Conservation (phyloP, 2,888 invertebrate species). For the Cantharis lateralis region DNA sequence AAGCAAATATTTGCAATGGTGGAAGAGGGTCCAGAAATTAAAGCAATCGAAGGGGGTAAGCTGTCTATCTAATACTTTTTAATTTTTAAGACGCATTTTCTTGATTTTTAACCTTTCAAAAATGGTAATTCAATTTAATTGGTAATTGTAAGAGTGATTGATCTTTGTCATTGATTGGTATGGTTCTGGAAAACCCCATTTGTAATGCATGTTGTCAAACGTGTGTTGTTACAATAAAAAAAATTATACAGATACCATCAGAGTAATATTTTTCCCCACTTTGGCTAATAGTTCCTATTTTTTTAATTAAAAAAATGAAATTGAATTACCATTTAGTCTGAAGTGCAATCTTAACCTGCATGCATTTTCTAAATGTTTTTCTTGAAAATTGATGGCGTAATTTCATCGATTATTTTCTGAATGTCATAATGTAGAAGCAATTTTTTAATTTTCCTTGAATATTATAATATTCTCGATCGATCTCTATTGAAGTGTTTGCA, state of each 20-base stretch:
- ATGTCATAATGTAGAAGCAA: background rate
- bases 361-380: too few relatives aligned
- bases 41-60: conserved; percentile 61
- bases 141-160: background rate
- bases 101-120: background rate
- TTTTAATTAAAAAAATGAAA: too few relatives aligned
- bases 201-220: background rate
- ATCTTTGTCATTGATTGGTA: conserved; percentile 5
- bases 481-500: background rate
- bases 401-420: background rate
- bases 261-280: too few relatives aligned
- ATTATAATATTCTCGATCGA: background rate
- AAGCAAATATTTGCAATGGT: conserved; percentile 49
- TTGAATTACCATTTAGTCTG: too few relatives aligned
- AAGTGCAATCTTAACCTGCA: too few relatives aligned
- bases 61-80: background rate
- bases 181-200: background rate
- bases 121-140: background rate
- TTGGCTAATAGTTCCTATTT: too few relatives aligned
- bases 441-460: background rate
- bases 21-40: conserved; percentile 65
- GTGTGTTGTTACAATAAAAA: background rate
- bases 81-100: background rate
- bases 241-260: background rate
- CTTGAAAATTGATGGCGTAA: background rate